Evolutionary conservation across 2,797 vertebrate species (phyloP).

Genomic region (Staurois parvus): DNA sequence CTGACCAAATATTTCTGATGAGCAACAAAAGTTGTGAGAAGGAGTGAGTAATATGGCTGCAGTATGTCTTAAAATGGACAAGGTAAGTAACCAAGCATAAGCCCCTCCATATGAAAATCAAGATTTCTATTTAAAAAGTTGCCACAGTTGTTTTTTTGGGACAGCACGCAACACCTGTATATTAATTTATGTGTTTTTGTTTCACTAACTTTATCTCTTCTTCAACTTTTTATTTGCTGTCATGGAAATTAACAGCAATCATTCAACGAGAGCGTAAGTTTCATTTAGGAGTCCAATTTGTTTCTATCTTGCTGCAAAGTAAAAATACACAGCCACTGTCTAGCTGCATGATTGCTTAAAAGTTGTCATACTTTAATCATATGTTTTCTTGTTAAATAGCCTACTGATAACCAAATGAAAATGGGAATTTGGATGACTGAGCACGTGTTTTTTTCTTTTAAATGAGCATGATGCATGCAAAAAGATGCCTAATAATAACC

Average conservation of each 20-base stretch:
- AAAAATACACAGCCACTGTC: not conserved
- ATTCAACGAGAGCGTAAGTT: constrained; percentile 96
- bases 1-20: no score
- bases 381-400: not conserved
- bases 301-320: not conserved
- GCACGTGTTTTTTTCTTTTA: no score
- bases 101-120: no score
- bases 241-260: constrained; percentile 91
- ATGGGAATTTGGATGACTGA: no score
- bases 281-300: constrained; percentile 26
- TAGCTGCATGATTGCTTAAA: not conserved
- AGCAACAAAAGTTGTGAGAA: no score
- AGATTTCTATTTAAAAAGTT: not conserved
- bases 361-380: not conserved
- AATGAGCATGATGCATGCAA: no score
- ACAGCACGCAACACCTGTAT: not conserved
- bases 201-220: constrained; percentile 68
- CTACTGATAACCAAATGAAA: not conserved
- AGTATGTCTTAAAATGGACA: no score
- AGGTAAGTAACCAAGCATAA: no score
- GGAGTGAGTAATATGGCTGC: no score
- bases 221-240: constrained; percentile 69
- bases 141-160: not conserved
- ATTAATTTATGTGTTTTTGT: not conserved
- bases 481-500: no score